These are phyloP conservation scores for Drosophila ficusphila DNA, from an alignment of 1,140 invertebrate genomes.

Conservation along the genomic window DNA sequence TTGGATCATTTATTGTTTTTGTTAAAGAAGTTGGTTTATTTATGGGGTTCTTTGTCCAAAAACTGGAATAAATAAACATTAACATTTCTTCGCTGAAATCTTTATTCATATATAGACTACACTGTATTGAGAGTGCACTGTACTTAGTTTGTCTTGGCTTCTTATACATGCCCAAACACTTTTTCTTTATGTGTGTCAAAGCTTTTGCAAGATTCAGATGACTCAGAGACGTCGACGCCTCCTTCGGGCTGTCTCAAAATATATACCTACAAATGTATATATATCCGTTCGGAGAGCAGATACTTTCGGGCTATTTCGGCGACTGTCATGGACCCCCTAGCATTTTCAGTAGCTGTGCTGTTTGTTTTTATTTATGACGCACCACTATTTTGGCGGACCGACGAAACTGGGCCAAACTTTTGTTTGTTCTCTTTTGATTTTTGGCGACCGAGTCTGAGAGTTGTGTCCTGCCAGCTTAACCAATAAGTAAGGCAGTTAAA, in stretches of 20 bases:
- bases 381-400: slow-evolving; percentile 40
- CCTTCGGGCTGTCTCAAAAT: slow-evolving; percentile 30
- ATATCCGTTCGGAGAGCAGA: slow-evolving; percentile 14
- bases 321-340: slow-evolving; percentile 44
- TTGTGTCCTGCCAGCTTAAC: slow-evolving; percentile 17
- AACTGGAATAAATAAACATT: neutral
- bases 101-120: neutral
- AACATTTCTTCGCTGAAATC: neutral
- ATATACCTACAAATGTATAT: slow-evolving; percentile 14
- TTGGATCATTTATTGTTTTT: neutral
- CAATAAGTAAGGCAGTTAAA: slow-evolving; percentile 57
- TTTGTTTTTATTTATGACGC: slow-evolving; percentile 47
- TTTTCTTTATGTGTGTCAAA: slow-evolving; percentile 49
- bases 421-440: slow-evolving; percentile 57
- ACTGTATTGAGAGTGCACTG: neutral
- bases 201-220: slow-evolving; percentile 36
- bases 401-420: slow-evolving; percentile 69
- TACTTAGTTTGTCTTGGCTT: slow-evolving; percentile 20
- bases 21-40: neutral
- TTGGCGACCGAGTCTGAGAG: slow-evolving; percentile 1
- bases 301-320: slow-evolving; percentile 55
- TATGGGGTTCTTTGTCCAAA: neutral
- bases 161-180: slow-evolving; percentile 25
- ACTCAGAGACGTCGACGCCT: slow-evolving; percentile 42
- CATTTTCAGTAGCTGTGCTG: slow-evolving; percentile 28